phyloP scores from a whole-genome alignment of 1,140 invertebrate species.

The Harlomillsia oculata region DNA sequence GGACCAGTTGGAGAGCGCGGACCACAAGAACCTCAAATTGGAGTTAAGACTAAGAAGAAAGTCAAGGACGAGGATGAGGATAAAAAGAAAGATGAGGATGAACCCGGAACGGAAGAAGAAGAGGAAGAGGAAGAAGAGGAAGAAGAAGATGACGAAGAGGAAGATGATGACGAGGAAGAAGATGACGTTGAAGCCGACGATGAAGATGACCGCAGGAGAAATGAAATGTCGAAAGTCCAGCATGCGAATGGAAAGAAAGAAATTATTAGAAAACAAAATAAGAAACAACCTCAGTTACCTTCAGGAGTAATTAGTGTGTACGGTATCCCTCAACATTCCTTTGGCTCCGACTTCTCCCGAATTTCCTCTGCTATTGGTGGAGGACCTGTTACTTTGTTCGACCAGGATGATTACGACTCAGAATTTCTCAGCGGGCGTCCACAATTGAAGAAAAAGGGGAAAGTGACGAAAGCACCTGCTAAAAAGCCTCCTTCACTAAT shows the following conservation, averaged over 20 bases:
- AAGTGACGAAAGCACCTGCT: neutral
- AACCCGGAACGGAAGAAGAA: neutral
- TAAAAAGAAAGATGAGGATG: neutral
- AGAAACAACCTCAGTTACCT: neutral
- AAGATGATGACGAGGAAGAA: constrained; percentile 7
- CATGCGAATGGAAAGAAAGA: neutral
- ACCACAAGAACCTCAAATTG: neutral
- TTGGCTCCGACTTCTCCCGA: neutral
- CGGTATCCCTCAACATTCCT: neutral
- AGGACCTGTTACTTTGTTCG: neutral
- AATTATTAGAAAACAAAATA: neutral
- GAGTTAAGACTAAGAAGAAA: neutral
- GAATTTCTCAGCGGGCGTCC: neutral
- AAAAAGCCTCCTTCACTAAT: too few species aligned
- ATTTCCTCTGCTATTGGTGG: neutral
- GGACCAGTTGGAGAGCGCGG: neutral
- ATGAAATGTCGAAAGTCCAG: neutral
- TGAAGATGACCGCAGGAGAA: neutral
- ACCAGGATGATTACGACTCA: constrained; percentile 6
- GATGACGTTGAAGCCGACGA: neutral
- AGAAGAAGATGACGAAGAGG: neutral
- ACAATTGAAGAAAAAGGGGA: neutral
- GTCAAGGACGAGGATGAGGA: neutral
- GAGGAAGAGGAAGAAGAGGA: neutral
- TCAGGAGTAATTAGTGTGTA: constrained; percentile 2